phyloP scores from a whole-genome alignment of 2,113 vertebrate species.

The Tetraodon nigroviridis region DNA sequence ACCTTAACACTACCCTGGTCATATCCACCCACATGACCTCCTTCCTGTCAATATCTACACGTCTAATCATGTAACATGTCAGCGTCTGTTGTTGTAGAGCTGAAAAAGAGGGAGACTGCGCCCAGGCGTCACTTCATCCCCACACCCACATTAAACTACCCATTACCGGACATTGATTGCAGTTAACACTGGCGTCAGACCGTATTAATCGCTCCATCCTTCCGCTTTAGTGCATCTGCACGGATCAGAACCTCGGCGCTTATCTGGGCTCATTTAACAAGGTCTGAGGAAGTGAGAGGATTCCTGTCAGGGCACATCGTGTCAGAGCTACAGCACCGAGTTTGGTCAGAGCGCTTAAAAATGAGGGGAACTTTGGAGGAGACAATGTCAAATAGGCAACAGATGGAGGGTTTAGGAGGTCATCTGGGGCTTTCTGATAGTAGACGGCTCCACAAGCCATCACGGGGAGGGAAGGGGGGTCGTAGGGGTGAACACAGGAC shows the following conservation, averaged over 20 bases:
- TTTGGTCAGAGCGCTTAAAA: constrained; percentile 39
- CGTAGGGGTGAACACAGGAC: neutral
- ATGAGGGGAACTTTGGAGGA: constrained; percentile 22
- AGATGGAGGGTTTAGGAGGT: constrained; percentile 51
- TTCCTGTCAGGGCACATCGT: constrained; percentile 52
- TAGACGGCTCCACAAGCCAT: constrained; percentile 37
- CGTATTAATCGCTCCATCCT: constrained; percentile 64
- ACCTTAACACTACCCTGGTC: constrained; percentile 5
- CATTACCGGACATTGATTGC: constrained; percentile 68
- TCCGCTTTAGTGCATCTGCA: constrained; percentile 31
- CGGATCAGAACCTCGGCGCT: constrained; percentile 44
- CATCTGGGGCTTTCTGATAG: constrained; percentile 39
- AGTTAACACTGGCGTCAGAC: constrained; percentile 56
- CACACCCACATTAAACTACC: constrained; percentile 59
- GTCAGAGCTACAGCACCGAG: constrained; percentile 24
- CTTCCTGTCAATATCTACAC: constrained; percentile 20
- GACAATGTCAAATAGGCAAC: constrained; percentile 14
- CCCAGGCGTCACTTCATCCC: constrained; percentile 16
- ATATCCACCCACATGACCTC: constrained; percentile 1
- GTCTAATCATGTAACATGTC: neutral
- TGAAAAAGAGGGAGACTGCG: constrained; percentile 1
- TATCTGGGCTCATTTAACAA: constrained; percentile 55
- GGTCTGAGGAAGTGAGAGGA: constrained; percentile 46
- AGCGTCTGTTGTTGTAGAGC: no score
- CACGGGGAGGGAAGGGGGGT: neutral